phyloP scores from a whole-genome alignment of 2,888 invertebrate genomes.

The Eristalinus sepulchralis region DNA sequence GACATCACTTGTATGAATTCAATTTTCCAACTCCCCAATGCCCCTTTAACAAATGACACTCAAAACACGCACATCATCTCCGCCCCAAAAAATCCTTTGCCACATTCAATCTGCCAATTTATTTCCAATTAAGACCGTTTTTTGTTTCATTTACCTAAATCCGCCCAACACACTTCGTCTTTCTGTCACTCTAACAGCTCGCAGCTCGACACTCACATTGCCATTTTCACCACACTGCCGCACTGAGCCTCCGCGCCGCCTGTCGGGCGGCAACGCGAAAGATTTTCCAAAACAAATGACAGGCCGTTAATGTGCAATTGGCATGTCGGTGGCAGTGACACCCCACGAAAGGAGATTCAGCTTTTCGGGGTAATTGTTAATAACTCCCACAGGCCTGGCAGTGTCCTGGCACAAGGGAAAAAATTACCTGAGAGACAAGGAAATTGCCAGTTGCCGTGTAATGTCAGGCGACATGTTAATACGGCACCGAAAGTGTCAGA shows the following conservation, averaged over 20 bases:
- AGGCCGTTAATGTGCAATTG: conserved; percentile 78
- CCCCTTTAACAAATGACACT: conserved; percentile 33
- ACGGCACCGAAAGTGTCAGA: conserved; percentile 67
- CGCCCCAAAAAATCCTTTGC: conserved; percentile 23
- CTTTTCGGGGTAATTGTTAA: neutral
- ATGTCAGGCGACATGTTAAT: conserved; percentile 67
- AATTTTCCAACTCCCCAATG: conserved; percentile 6
- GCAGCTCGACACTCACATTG: neutral
- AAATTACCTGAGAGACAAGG: conserved; percentile 55
- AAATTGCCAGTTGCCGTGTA: conserved; percentile 67
- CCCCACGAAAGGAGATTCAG: neutral
- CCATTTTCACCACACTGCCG: conserved; percentile 8
- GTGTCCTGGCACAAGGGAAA: conserved; percentile 49
- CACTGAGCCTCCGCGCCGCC: too few species aligned
- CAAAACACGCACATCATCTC: neutral
- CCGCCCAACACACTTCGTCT: conserved; percentile 16
- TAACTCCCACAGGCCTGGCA: neutral
- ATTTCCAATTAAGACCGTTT: conserved; percentile 42
- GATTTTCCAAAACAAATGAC: conserved; percentile 46
- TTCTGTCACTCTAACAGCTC: neutral
- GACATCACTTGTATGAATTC: neutral
- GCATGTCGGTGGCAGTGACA: conserved; percentile 76
- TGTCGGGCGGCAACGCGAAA: neutral
- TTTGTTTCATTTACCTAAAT: conserved; percentile 25
- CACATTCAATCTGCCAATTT: conserved; percentile 52